Evolutionary conservation across 2,113 vertebrate species (phyloP).

Genomic region (Neodon shergylaensis): DNA sequence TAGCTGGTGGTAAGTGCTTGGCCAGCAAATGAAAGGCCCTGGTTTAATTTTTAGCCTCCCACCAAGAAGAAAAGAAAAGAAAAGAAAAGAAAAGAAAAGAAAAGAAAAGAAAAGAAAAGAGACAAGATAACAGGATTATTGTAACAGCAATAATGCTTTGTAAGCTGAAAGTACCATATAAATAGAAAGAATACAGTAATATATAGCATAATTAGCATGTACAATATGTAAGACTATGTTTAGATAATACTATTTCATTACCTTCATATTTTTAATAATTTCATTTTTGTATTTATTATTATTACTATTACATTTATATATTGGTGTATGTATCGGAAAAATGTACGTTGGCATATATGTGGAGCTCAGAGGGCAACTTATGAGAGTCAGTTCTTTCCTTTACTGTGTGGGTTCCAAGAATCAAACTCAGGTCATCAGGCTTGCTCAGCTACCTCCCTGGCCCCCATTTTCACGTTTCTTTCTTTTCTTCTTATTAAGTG

Average conservation of each 20-base stretch:
- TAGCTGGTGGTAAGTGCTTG: not conserved
- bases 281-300: constrained; percentile 41
- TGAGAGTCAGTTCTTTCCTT: not conserved
- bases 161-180: constrained; percentile 22
- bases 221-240: not conserved
- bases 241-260: constrained; percentile 34
- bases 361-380: not conserved
- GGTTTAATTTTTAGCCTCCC: not conserved
- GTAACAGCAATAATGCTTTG: not conserved
- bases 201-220: not conserved
- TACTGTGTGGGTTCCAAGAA: not conserved
- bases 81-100: not conserved
- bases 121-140: not conserved
- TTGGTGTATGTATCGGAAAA: not conserved
- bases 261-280: constrained; percentile 11
- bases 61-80: not conserved
- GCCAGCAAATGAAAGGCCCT: not conserved
- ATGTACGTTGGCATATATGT: not conserved
- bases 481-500: not conserved
- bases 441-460: not conserved
- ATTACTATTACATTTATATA: not conserved
- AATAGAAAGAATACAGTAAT: constrained; percentile 41
- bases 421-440: not conserved
- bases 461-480: constrained; percentile 44
- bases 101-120: not conserved